These are phyloP conservation scores for Ciconia stormi DNA, from an alignment of 2,113 vertebrate genomes.

Conservation along the genomic window DNA sequence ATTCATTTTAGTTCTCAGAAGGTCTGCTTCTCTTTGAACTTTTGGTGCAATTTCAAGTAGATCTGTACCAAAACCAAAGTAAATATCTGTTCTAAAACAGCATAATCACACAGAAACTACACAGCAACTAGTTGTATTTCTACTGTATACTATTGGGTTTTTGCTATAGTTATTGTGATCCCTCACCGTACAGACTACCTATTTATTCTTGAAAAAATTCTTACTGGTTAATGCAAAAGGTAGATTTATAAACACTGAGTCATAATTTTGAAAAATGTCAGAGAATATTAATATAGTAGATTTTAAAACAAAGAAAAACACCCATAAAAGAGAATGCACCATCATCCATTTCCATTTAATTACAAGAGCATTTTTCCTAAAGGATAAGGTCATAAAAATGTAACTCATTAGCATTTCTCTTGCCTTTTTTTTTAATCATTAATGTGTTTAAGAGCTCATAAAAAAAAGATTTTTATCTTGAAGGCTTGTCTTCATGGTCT, in stretches of 20 bases:
- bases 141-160: not conserved
- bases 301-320: not conserved
- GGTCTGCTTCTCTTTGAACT: not conserved
- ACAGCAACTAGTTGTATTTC: not conserved
- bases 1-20: not conserved
- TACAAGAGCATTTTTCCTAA: not conserved
- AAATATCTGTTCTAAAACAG: not conserved
- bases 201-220: not conserved
- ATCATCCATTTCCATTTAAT: not conserved
- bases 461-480: not conserved
- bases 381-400: not conserved
- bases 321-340: not conserved
- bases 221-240: not conserved
- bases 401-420: not conserved
- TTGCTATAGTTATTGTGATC: not conserved
- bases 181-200: not conserved
- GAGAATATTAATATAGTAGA: not conserved
- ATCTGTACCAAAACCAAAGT: not conserved
- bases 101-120: not conserved
- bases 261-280: not conserved
- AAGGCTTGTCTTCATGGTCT: not conserved
- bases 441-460: not conserved
- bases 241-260: not conserved
- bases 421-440: not conserved
- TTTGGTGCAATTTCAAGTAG: not conserved